phyloP scores from a whole-genome alignment of 2,113 vertebrate genomes.

The Gymnogyps californianus region DNA sequence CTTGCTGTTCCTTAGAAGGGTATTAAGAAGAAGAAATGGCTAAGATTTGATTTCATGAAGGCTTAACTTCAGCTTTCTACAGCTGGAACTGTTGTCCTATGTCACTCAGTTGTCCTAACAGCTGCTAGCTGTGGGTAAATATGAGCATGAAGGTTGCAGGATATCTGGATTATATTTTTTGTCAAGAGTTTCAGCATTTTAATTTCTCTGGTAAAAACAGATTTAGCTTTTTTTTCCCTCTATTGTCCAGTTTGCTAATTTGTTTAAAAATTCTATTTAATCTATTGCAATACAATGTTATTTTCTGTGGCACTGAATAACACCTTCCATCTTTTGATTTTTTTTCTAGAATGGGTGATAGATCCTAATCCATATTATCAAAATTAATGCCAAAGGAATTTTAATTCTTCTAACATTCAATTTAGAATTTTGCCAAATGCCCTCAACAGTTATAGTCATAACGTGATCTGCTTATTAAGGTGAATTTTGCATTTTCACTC shows the following conservation, averaged over 20 bases:
- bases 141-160: neutral
- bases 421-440: neutral
- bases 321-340: neutral
- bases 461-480: neutral
- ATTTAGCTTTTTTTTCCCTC: accelerated
- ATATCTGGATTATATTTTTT: neutral
- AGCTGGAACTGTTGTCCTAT: neutral
- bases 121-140: neutral
- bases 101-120: neutral
- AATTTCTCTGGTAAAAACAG: neutral
- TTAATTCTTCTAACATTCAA: neutral
- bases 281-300: neutral
- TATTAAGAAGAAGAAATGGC: neutral
- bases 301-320: neutral
- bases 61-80: neutral
- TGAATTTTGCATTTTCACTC: neutral
- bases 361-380: neutral
- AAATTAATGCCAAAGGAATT: neutral
- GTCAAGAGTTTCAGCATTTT: neutral
- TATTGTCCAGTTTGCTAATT: neutral
- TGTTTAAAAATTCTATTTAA: neutral
- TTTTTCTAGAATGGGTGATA: neutral
- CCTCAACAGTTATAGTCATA: neutral
- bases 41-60: neutral
- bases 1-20: neutral